Percentiles rank a stretch among this genome's conserved stretches.
These are phyloP conservation scores for Calliphora vomitoria DNA, from an alignment of 2,888 invertebrate species.

Conservation along the genomic window DNA sequence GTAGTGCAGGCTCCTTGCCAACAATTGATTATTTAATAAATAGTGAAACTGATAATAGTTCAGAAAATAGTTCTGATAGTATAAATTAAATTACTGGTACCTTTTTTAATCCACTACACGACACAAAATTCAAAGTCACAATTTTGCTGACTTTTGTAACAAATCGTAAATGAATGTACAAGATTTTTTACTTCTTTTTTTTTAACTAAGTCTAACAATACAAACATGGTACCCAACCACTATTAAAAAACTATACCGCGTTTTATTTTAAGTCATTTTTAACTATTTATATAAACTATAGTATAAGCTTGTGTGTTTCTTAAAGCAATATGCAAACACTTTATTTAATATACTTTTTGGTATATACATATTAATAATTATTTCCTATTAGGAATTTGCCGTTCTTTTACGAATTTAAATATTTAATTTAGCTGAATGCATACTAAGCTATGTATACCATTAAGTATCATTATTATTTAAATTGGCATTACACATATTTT, in stretches of 20 bases:
- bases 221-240: background rate
- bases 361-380: background rate
- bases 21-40: slow-evolving; percentile 82
- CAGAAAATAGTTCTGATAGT: slow-evolving; percentile 84
- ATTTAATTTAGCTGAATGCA: background rate
- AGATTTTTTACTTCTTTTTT: background rate
- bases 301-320: too few species aligned
- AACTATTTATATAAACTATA: background rate
- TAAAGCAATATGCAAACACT: too few species aligned
- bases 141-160: background rate
- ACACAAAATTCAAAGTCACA: background rate
- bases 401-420: background rate
- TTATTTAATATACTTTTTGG: too few species aligned
- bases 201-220: background rate
- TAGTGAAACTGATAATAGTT: slow-evolving; percentile 84
- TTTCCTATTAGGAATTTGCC: background rate
- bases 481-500: too few species aligned
- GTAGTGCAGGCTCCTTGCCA: slow-evolving; percentile 80
- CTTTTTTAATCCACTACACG: background rate
- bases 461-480: too few species aligned
- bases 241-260: background rate
- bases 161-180: background rate
- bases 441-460: too few species aligned
- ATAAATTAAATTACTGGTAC: slow-evolving; percentile 65
- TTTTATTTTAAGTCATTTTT: background rate